phyloP scores from a whole-genome alignment of 2,797 vertebrate genomes.

The Acestrorhynchus altus region DNA sequence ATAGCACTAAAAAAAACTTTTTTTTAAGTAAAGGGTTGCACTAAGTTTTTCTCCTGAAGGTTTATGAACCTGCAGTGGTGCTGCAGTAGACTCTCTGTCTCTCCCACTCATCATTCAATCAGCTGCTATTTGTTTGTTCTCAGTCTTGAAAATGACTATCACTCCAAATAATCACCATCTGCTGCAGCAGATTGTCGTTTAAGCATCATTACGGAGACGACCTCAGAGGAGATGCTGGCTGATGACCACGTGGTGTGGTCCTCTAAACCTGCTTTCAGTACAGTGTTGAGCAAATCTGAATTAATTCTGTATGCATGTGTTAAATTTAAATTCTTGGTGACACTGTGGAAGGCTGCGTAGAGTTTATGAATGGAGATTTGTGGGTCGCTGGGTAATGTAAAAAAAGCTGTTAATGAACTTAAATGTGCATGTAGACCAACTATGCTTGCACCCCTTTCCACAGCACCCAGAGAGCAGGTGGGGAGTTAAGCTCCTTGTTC shows the following conservation, averaged over 20 bases:
- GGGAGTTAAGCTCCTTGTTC: no score
- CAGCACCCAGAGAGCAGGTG: no score
- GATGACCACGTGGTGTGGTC: conserved; percentile 7
- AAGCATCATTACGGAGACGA: background rate
- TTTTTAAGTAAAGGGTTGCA: background rate
- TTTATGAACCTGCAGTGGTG: background rate
- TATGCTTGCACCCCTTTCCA: no score
- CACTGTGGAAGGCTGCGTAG: background rate
- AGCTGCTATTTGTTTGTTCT: conserved; percentile 11
- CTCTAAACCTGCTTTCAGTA: background rate
- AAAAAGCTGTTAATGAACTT: no score
- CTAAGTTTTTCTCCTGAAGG: background rate
- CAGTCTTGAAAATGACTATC: background rate
- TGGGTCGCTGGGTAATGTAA: background rate
- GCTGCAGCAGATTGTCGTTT: conserved; percentile 14
- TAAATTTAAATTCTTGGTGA: background rate
- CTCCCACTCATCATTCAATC: background rate
- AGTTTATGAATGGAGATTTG: background rate
- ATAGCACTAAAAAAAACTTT: no score
- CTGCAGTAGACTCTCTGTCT: background rate
- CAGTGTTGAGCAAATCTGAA: background rate
- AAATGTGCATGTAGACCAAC: no score
- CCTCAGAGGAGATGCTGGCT: background rate
- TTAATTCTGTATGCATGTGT: conserved; percentile 2
- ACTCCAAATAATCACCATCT: conserved; percentile 24